Evolutionary conservation across 1,140 invertebrate species (phyloP).

Genomic region (Aphis craccivora): DNA sequence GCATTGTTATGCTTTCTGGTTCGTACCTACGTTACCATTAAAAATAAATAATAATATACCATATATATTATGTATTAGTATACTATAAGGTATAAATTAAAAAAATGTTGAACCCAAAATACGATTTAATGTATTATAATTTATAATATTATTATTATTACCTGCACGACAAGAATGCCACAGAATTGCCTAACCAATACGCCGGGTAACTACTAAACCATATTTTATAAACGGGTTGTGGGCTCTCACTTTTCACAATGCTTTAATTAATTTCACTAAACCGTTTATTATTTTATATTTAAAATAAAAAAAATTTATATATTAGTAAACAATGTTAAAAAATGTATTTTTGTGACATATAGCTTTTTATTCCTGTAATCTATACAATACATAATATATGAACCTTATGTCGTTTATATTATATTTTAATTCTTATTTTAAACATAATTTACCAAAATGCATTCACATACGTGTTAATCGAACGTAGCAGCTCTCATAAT

Average conservation of each 20-base stretch:
- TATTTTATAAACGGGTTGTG: background rate
- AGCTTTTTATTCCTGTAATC: background rate
- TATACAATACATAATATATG: background rate
- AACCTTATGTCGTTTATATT: background rate
- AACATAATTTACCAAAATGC: background rate
- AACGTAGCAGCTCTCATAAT: background rate
- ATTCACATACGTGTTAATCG: background rate
- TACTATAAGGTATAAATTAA: background rate
- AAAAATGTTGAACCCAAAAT: background rate
- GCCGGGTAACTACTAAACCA: background rate
- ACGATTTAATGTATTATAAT: background rate
- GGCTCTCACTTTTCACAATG: background rate
- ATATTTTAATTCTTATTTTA: background rate
- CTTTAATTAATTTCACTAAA: background rate
- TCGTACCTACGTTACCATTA: background rate
- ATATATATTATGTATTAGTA: background rate
- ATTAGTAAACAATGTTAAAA: background rate
- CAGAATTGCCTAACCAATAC: background rate
- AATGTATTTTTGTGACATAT: too few species aligned
- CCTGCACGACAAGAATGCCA: background rate
- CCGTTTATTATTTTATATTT: background rate
- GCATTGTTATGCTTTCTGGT: too few species aligned
- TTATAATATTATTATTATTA: too few species aligned
- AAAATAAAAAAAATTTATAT: background rate
- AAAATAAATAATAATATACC: background rate